A percentile compares a stretch with the other conserved stretches of the same genome.
Evolutionary conservation across 2,888 invertebrate species (phyloP).

Genomic region (Rhamnusium bicolor): DNA sequence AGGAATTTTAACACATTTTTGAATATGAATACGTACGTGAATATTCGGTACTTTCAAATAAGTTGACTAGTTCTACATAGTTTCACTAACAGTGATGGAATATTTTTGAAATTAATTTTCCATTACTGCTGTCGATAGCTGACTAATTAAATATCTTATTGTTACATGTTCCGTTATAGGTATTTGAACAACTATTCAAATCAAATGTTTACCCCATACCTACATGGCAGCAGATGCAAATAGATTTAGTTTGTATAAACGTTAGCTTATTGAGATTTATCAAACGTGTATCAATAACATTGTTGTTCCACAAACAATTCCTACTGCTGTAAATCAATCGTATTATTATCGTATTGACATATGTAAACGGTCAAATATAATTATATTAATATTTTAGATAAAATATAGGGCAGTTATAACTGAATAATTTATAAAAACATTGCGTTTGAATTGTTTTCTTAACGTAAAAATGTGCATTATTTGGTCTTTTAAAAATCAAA

Average conservation of each 20-base stretch:
- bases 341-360: constrained; percentile 21
- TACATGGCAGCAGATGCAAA: constrained; percentile 33
- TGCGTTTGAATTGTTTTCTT: no score
- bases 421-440: no score
- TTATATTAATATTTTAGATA: neutral
- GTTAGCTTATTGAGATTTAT: constrained; percentile 41
- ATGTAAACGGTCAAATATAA: neutral
- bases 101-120: neutral
- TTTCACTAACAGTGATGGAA: neutral
- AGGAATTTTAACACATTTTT: no score
- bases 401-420: neutral
- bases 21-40: no score
- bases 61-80: neutral
- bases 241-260: constrained; percentile 35
- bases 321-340: constrained; percentile 14
- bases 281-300: constrained; percentile 36
- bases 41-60: no score
- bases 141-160: constrained; percentile 18
- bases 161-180: neutral
- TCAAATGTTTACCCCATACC: constrained; percentile 30
- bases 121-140: neutral
- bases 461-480: no score
- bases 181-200: constrained; percentile 32
- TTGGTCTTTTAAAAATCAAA: no score
- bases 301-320: constrained; percentile 34